Conservation (phyloP, 1,140 invertebrate species). For the Goniozus legneri region DNA sequence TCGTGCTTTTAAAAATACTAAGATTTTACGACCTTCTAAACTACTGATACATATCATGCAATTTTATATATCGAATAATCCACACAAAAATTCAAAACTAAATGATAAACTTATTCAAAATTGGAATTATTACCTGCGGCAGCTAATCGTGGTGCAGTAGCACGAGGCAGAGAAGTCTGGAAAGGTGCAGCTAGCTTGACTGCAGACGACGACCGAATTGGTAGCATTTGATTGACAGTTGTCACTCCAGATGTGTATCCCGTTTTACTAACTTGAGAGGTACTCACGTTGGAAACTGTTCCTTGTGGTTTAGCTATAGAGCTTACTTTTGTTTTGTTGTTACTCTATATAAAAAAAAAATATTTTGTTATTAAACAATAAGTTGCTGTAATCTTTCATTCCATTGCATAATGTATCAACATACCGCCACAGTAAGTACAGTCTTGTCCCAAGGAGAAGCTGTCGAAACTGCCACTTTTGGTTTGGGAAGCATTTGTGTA, state of each 20-base stretch:
- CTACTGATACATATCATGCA: too few relatives aligned
- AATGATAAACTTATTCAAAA: too few relatives aligned
- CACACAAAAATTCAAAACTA: too few relatives aligned
- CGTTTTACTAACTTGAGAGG: slow-evolving; percentile 37
- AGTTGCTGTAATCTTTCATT: neutral
- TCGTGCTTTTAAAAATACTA: neutral
- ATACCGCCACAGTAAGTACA: slow-evolving; percentile 41
- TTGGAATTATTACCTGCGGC: slow-evolving; percentile 49
- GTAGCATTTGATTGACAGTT: slow-evolving; percentile 45
- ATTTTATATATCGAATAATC: too few relatives aligned
- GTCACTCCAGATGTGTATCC: slow-evolving; percentile 37
- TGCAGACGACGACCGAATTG: slow-evolving; percentile 41
- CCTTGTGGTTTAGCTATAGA: slow-evolving; percentile 40
- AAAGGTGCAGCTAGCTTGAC: slow-evolving; percentile 44
- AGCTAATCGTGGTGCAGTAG: slow-evolving; percentile 56
- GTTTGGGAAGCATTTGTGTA: slow-evolving; percentile 74
- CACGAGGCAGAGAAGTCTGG: slow-evolving; percentile 44
- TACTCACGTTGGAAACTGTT: slow-evolving; percentile 33
- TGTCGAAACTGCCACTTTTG: slow-evolving; percentile 55
- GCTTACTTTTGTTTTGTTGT: slow-evolving; percentile 44
- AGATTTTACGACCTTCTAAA: neutral
- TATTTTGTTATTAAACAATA: neutral
- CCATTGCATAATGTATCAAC: slow-evolving; percentile 12
- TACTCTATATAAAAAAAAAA: slow-evolving; percentile 27
- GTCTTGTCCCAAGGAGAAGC: slow-evolving; percentile 62